Evolutionary conservation across 2,797 vertebrate genomes (phyloP).

Genomic region (Furcifer pardalis): DNA sequence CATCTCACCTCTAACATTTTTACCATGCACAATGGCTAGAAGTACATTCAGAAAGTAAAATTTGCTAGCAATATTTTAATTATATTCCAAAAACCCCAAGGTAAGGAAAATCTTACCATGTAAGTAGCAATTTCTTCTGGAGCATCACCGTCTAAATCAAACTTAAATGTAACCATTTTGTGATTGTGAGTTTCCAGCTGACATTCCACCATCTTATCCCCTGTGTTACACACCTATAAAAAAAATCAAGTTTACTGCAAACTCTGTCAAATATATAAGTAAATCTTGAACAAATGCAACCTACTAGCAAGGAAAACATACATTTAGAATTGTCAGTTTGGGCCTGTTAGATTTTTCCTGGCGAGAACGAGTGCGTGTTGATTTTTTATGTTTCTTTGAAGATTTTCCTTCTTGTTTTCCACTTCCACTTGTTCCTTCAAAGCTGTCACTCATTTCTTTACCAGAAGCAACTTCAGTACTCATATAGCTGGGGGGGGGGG

Average conservation of each 20-base stretch:
- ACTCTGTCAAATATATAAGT: background rate
- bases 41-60: background rate
- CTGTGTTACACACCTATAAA: constrained; percentile 91
- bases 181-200: constrained; percentile 98
- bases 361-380: constrained; percentile 88
- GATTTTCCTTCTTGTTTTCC: constrained; percentile 85
- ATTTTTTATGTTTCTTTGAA: constrained; percentile 89
- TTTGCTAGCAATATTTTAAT: background rate
- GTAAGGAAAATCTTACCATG: constrained; percentile 82
- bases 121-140: constrained; percentile 98
- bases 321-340: constrained; percentile 94
- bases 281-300: background rate
- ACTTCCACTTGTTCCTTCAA: constrained; percentile 84
- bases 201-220: constrained; percentile 99
- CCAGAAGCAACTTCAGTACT: constrained; percentile 90
- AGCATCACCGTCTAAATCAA: constrained; percentile 95
- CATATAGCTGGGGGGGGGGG: constrained; percentile 81
- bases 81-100: accelerated
- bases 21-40: background rate
- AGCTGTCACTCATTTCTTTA: constrained; percentile 94
- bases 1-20: background rate
- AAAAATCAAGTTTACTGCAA: constrained; percentile 12
- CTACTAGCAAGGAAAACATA: constrained; percentile 71
- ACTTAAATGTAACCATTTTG: constrained; percentile 99
- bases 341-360: constrained; percentile 90